Evolutionary conservation across 2,113 vertebrate genomes (phyloP).

Genomic region (Gymnocephalus cernua): DNA sequence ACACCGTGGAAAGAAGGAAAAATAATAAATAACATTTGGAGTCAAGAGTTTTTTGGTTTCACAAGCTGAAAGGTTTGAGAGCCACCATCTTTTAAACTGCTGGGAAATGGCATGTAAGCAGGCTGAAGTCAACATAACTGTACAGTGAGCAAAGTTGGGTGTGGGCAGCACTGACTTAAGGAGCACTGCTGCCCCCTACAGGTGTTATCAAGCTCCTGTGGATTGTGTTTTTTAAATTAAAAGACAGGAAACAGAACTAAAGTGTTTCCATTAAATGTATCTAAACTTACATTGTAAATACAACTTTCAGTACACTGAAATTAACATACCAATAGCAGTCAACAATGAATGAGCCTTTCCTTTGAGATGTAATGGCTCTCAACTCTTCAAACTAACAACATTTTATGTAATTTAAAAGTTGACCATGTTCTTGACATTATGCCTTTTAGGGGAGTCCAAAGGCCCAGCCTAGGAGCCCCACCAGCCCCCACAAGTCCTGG

Average conservation of each 20-base stretch:
- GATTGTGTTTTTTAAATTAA: not conserved
- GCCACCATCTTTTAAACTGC: not conserved
- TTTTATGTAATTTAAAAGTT: not conserved
- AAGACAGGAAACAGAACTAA: not conserved
- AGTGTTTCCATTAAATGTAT: not conserved
- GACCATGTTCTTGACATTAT: not conserved
- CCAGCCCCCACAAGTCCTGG: conserved; percentile 74
- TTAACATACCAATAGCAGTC: not conserved
- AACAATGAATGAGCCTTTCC: not conserved
- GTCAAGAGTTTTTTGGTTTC: not conserved
- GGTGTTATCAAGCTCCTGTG: not conserved
- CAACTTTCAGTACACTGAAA: not conserved
- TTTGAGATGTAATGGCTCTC: not conserved
- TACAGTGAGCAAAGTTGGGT: conserved; percentile 47
- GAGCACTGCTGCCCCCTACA: conserved; percentile 69
- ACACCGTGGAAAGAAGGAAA: not conserved
- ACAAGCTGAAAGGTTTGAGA: not conserved
- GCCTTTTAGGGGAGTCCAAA: conserved; percentile 79
- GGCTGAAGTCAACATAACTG: conserved; percentile 30
- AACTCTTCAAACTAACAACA: not conserved
- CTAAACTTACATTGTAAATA: not conserved
- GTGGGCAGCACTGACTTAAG: conserved; percentile 39
- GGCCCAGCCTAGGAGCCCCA: conserved; percentile 68
- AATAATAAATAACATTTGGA: not conserved
- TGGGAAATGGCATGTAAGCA: not conserved